Conservation (phyloP, 1,140 invertebrate species). For the Drosophila lini region DNA sequence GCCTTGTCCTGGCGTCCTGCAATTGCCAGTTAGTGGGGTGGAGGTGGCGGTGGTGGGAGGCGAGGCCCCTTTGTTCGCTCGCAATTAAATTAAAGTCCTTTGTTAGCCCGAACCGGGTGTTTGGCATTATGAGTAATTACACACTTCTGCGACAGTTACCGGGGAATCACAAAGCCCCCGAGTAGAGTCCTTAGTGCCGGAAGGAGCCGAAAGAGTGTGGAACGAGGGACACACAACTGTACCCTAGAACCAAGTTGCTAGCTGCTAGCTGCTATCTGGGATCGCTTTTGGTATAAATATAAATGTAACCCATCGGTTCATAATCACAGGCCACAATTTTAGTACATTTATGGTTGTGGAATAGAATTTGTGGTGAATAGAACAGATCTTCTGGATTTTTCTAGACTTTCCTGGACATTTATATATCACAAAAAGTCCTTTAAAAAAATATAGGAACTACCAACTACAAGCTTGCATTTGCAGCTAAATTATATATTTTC, state of each 20-base stretch:
- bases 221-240: neutral
- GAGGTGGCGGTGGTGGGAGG: neutral
- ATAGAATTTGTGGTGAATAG: too few species aligned
- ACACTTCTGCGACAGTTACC: slow-evolving; percentile 46
- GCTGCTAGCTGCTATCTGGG: neutral
- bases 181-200: slow-evolving; percentile 29
- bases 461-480: too few species aligned
- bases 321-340: too few species aligned
- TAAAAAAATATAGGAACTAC: too few species aligned
- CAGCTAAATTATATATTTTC: too few species aligned
- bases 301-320: neutral
- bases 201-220: neutral
- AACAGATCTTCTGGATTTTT: too few species aligned
- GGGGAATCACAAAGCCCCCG: slow-evolving; percentile 31
- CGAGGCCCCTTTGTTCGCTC: slow-evolving; percentile 45
- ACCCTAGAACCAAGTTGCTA: neutral
- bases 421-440: too few species aligned
- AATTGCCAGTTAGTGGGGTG: neutral
- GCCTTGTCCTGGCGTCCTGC: neutral
- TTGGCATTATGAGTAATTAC: slow-evolving; percentile 55
- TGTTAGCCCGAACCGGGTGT: slow-evolving; percentile 42
- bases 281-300: neutral
- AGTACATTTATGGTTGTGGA: neutral
- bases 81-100: slow-evolving; percentile 59
- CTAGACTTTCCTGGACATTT: too few species aligned